Evolutionary conservation across 1,140 invertebrate species (phyloP).

Genomic region (Rhopalosiphum padi): DNA sequence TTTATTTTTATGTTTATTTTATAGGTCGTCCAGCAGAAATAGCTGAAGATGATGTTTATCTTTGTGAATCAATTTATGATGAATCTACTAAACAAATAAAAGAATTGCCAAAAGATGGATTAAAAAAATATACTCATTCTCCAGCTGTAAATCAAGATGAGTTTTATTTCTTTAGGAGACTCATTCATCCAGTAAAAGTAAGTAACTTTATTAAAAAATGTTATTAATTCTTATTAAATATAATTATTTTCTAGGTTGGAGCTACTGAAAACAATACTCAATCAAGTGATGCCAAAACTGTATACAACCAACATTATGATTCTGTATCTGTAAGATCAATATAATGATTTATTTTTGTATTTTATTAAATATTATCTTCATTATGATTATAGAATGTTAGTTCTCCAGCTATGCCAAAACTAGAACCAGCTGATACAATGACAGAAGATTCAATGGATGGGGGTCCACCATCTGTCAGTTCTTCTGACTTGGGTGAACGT

Average conservation of each 20-base stretch:
- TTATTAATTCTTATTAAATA: background rate
- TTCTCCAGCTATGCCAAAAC: conserved; percentile 66
- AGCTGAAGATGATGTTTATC: conserved; percentile 87
- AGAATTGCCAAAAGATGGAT: conserved; percentile 75
- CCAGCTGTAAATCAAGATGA: conserved; percentile 89
- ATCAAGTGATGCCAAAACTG: conserved; percentile 49
- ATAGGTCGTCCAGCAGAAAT: conserved; percentile 93
- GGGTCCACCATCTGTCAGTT: conserved; percentile 76
- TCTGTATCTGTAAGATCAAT: conserved; percentile 65
- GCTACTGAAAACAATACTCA: conserved; percentile 48
- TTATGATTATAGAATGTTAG: conserved; percentile 20
- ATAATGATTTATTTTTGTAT: conserved; percentile 64
- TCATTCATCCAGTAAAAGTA: conserved; percentile 79
- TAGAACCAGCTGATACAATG: conserved; percentile 65
- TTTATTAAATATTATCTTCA: background rate
- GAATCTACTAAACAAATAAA: conserved; percentile 82
- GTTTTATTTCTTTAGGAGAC: conserved; percentile 85
- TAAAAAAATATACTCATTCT: conserved; percentile 85
- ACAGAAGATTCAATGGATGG: conserved; percentile 77
- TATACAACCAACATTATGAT: conserved; percentile 67
- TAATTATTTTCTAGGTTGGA: conserved; percentile 50
- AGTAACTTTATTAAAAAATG: conserved; percentile 58
- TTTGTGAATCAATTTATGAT: conserved; percentile 93
- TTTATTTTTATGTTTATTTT: conserved; percentile 58
- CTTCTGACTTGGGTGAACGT: conserved; percentile 69